Percentiles rank a stretch among this genome's conserved stretches.
phyloP scores from a whole-genome alignment of 2,797 vertebrate species.

The Apodemus agrarius region DNA sequence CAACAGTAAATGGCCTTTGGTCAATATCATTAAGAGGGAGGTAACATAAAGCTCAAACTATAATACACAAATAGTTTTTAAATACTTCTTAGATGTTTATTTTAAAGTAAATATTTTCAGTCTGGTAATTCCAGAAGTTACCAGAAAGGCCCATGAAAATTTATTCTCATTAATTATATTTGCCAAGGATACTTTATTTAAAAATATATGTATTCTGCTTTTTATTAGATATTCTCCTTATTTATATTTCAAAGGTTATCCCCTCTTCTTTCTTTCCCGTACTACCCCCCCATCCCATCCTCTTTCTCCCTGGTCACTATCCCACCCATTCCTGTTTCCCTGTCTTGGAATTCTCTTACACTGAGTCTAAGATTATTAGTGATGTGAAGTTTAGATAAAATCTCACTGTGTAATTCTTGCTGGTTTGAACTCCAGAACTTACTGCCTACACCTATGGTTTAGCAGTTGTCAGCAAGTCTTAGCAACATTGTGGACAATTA shows the following conservation, averaged over 20 bases:
- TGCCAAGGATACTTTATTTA: background rate
- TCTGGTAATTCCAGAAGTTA: background rate
- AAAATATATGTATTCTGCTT: background rate
- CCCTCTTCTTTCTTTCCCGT: too few species aligned
- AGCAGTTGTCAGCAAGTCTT: background rate
- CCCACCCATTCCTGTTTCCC: too few species aligned
- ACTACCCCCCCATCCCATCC: too few species aligned
- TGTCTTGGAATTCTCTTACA: too few species aligned
- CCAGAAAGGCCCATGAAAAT: background rate
- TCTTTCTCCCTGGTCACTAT: too few species aligned
- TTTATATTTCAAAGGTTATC: too few species aligned
- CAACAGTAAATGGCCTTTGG: background rate
- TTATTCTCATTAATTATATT: background rate
- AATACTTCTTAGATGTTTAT: background rate
- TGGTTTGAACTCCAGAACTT: background rate
- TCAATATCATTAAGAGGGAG: background rate
- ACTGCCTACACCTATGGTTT: background rate
- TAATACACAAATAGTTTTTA: background rate
- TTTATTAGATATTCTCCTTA: too few species aligned
- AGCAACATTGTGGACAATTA: background rate
- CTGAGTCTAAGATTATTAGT: too few species aligned
- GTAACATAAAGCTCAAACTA: too few species aligned
- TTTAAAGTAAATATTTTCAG: background rate
- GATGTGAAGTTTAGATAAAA: too few species aligned
- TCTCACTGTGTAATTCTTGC: background rate